phyloP scores from a whole-genome alignment of 2,113 vertebrate genomes.

The Bufo bufo region DNA sequence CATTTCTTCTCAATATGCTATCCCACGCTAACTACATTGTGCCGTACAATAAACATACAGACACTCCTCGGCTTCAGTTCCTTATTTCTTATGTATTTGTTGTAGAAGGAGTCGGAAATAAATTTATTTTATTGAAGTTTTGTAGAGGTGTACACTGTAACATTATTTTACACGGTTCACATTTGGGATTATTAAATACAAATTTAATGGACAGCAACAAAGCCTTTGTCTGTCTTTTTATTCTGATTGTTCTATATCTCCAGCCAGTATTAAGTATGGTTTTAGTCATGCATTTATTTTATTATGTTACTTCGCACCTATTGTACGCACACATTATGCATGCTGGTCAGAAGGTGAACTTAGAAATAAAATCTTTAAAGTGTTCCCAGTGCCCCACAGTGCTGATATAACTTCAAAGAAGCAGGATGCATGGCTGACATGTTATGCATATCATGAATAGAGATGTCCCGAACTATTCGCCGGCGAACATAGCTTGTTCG shows the following conservation, averaged over 20 bases:
- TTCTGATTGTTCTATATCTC: constrained; percentile 1
- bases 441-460: neutral
- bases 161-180: constrained; percentile 40
- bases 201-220: constrained; percentile 30
- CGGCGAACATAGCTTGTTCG: no score
- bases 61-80: constrained; percentile 10
- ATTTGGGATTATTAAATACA: constrained; percentile 39
- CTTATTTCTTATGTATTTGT: constrained; percentile 21
- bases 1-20: constrained; percentile 22
- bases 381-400: neutral
- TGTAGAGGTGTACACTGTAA: constrained; percentile 3
- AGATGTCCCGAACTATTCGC: no score
- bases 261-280: neutral
- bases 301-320: neutral
- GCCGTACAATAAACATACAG: constrained; percentile 28
- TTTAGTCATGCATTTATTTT: constrained; percentile 15
- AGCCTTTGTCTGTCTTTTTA: neutral
- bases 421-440: neutral
- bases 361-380: neutral
- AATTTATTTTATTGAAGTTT: constrained; percentile 49
- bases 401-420: neutral
- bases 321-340: neutral
- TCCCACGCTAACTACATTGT: constrained; percentile 48
- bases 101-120: constrained; percentile 20
- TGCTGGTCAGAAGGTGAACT: neutral